A percentile compares a stretch with the other conserved stretches of the same genome.
phyloP scores from a whole-genome alignment of 2,888 invertebrate species.

The Carpatolechia fugitivella region DNA sequence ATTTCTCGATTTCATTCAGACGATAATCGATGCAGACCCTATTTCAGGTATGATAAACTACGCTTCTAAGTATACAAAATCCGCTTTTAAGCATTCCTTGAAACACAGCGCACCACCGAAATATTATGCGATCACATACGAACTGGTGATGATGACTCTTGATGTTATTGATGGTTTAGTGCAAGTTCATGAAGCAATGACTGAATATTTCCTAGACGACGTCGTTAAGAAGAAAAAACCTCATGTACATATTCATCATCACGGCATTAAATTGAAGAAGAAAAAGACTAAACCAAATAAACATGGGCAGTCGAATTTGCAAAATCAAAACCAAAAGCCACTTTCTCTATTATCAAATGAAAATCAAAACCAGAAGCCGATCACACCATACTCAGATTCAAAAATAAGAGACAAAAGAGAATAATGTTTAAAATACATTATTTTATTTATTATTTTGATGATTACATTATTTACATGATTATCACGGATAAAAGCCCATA shows the following conservation, averaged over 20 bases:
- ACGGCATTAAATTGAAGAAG: conserved; percentile 21
- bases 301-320: neutral
- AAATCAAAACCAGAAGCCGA: neutral
- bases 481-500: neutral
- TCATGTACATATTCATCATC: conserved; percentile 1
- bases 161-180: conserved; percentile 58
- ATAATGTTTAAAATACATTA: neutral
- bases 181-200: conserved; percentile 44
- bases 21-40: conserved; percentile 42
- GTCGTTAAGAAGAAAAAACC: conserved; percentile 25
- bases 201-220: conserved; percentile 32
- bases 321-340: neutral
- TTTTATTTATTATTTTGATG: neutral
- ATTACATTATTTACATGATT: neutral
- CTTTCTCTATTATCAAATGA: neutral
- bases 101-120: conserved; percentile 48
- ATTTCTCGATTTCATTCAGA: conserved; percentile 39
- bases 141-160: conserved; percentile 51
- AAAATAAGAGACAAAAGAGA: neutral
- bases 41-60: conserved; percentile 35
- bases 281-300: conserved; percentile 12
- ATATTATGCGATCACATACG: conserved; percentile 55
- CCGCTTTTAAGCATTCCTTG: conserved; percentile 39
- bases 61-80: conserved; percentile 44
- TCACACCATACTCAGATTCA: neutral